Percentiles rank a stretch among this genome's conserved stretches.
phyloP scores from a whole-genome alignment of 2,797 vertebrate species.

The Lophotriccus pileatus region DNA sequence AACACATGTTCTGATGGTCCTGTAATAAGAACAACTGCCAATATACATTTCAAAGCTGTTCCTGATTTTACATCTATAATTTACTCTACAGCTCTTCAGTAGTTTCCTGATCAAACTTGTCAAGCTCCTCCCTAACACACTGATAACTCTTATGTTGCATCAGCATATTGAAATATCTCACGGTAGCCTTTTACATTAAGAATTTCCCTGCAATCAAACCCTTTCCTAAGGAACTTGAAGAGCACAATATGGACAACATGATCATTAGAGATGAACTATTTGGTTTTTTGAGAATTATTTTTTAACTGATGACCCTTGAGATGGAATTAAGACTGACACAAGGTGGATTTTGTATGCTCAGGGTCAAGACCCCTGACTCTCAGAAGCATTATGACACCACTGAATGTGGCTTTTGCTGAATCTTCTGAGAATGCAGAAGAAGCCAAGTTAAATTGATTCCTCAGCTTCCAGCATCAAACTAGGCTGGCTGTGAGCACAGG shows the following conservation, averaged over 20 bases:
- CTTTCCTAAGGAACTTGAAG: not conserved
- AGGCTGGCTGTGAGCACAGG: not conserved
- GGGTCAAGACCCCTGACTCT: not conserved
- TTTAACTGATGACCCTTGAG: not conserved
- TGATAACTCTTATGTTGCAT: not conserved
- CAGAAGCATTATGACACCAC: not conserved
- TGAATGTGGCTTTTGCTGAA: not conserved
- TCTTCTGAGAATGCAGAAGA: not conserved
- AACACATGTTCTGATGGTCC: not conserved
- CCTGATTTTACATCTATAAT: constrained; percentile 19
- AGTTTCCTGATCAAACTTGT: constrained; percentile 8
- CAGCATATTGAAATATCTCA: not conserved
- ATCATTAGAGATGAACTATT: not conserved
- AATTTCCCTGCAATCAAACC: not conserved
- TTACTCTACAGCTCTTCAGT: not conserved
- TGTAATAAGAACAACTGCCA: not conserved
- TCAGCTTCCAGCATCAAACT: not conserved
- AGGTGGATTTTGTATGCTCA: not conserved
- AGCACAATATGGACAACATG: not conserved
- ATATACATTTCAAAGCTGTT: not conserved
- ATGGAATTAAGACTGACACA: not conserved
- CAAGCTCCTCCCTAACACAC: not conserved
- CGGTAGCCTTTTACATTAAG: not conserved
- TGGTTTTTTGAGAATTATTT: not conserved
- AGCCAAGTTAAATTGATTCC: not conserved